Conservation (phyloP, 2,113 vertebrate genomes). For the Redunca redunca region DNA sequence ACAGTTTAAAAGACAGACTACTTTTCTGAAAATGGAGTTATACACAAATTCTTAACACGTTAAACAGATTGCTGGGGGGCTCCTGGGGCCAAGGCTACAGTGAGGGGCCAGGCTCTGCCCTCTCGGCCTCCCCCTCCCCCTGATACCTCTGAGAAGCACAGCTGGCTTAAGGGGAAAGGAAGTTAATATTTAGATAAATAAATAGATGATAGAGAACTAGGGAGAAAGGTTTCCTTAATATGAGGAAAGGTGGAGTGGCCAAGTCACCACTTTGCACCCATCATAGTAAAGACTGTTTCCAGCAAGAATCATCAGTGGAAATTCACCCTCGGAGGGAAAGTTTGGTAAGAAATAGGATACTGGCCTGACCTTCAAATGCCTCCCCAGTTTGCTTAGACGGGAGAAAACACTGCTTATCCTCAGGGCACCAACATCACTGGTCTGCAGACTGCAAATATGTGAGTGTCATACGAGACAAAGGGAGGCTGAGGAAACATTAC, state of each 20-base stretch:
- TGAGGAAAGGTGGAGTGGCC: background rate
- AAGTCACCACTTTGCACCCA: background rate
- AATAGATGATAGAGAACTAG: background rate
- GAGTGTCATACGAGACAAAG: background rate
- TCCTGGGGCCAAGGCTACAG: background rate
- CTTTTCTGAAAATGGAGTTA: too few relatives aligned
- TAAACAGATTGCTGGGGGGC: background rate
- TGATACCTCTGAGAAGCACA: background rate
- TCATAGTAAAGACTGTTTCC: background rate
- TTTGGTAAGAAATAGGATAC: background rate
- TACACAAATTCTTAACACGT: too few relatives aligned
- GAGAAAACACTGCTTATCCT: background rate
- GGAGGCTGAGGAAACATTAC: background rate
- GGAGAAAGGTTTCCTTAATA: background rate
- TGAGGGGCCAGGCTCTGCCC: background rate
- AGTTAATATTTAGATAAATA: background rate
- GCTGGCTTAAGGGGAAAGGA: background rate
- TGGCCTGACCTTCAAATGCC: background rate
- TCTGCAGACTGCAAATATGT: background rate
- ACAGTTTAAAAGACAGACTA: background rate
- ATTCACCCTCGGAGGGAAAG: background rate
- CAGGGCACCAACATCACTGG: background rate
- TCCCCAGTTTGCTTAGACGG: background rate
- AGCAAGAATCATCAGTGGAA: background rate
- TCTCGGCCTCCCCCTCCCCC: background rate